Conservation (phyloP, 2,888 invertebrate genomes). For the Syrphus vitripennis region DNA sequence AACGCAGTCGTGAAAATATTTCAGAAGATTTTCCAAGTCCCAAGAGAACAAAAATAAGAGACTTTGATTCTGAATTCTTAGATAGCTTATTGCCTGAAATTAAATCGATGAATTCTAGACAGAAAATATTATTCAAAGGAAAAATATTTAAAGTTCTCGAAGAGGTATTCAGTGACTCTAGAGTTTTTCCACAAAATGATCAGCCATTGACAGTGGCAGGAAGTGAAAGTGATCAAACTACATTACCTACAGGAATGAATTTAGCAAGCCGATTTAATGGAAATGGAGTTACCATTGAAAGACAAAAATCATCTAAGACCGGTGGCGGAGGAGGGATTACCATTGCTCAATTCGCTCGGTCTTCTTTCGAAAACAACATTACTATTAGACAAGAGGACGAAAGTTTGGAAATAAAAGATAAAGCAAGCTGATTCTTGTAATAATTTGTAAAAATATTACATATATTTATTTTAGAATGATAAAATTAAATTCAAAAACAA, state of each 20-base stretch:
- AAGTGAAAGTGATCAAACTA: too few species aligned
- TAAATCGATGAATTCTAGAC: slow-evolving; percentile 77
- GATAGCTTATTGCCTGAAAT: slow-evolving; percentile 77
- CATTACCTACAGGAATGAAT: too few species aligned
- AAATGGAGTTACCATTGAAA: background rate
- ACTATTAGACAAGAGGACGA: background rate
- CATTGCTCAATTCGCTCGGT: background rate
- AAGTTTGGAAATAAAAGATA: too few species aligned
- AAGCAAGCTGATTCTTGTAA: too few species aligned
- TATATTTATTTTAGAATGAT: too few species aligned
- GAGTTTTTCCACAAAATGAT: slow-evolving; percentile 69
- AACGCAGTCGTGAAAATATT: background rate
- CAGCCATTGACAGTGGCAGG: background rate
- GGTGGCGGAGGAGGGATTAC: too few species aligned
- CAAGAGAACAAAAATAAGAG: background rate
- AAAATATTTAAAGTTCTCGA: slow-evolving; percentile 77
- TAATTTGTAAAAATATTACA: too few species aligned
- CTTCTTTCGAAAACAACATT: background rate
- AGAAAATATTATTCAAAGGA: slow-evolving; percentile 77
- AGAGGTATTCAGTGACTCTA: slow-evolving; percentile 75
- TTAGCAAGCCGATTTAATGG: background rate
- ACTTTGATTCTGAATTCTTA: background rate
- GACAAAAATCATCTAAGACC: background rate
- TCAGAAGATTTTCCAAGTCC: background rate
- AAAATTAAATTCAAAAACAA: too few species aligned